A percentile compares a stretch with the other conserved stretches of the same genome.
These are phyloP conservation scores for Hypomesus transpacificus DNA, from an alignment of 2,113 vertebrate genomes.

Conservation along the genomic window DNA sequence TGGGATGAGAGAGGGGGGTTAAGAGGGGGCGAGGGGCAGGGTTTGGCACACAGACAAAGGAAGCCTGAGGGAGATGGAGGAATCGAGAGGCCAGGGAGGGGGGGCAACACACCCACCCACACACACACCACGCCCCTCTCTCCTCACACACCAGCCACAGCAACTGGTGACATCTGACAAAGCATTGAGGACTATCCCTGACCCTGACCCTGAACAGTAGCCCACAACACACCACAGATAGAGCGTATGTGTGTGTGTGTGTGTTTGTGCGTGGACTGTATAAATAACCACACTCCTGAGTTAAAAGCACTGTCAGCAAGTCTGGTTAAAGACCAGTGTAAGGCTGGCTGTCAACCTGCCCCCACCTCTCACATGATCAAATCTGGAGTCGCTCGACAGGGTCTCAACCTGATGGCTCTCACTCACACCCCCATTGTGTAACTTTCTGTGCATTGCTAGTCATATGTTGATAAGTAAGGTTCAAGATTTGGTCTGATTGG, in stretches of 20 bases:
- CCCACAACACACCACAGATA: neutral
- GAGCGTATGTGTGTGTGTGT: neutral
- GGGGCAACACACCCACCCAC: conserved; percentile 28
- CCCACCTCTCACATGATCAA: too few species aligned
- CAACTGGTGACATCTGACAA: neutral
- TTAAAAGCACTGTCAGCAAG: too few species aligned
- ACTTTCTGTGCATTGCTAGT: too few species aligned
- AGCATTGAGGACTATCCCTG: neutral
- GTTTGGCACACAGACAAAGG: conserved; percentile 63
- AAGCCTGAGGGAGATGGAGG: conserved; percentile 50
- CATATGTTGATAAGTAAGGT: too few species aligned
- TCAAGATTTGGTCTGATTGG: too few species aligned
- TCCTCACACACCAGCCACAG: neutral
- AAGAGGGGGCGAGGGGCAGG: conserved; percentile 32
- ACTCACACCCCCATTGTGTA: too few species aligned
- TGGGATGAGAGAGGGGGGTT: conserved; percentile 6
- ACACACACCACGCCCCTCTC: conserved; percentile 19
- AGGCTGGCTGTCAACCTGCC: too few species aligned
- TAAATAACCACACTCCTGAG: too few species aligned
- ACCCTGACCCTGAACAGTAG: too few species aligned
- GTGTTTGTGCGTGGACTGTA: neutral
- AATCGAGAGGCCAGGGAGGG: conserved; percentile 53
- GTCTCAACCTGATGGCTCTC: too few species aligned
- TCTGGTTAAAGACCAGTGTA: too few species aligned
- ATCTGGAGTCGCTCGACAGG: too few species aligned